Percentiles rank a stretch among this genome's conserved stretches.
Evolutionary conservation across 1,140 invertebrate genomes (phyloP).

Genomic region (Gerris buenoi): DNA sequence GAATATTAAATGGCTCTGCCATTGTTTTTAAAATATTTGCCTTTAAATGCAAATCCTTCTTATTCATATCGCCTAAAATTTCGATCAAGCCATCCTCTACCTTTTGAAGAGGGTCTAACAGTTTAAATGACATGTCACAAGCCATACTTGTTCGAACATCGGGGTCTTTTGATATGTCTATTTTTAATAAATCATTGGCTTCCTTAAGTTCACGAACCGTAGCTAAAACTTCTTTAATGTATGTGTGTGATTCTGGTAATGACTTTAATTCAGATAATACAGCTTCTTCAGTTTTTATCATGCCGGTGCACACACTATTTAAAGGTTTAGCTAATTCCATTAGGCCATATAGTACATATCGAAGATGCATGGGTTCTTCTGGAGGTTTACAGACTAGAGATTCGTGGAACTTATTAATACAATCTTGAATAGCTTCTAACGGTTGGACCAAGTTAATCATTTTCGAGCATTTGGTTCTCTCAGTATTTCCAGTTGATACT

Average conservation of each 20-base stretch:
- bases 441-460: conserved; percentile 13
- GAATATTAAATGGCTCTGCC: conserved; percentile 19
- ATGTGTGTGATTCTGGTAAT: conserved; percentile 16
- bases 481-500: conserved; percentile 2
- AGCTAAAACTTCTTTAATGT: conserved; percentile 17
- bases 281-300: conserved; percentile 20
- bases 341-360: conserved; percentile 19
- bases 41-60: conserved; percentile 17
- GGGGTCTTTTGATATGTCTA: background rate
- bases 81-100: conserved; percentile 18
- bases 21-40: conserved; percentile 20
- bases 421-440: conserved; percentile 18
- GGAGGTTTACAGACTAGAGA: conserved; percentile 19
- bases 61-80: conserved; percentile 17
- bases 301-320: conserved; percentile 16
- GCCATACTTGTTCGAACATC: conserved; percentile 6
- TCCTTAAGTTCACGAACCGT: conserved; percentile 18
- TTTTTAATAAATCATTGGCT: conserved; percentile 8
- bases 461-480: background rate
- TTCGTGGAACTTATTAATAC: conserved; percentile 20
- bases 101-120: conserved; percentile 16
- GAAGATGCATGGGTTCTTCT: conserved; percentile 20
- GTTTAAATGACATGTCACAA: conserved; percentile 6
- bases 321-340: conserved; percentile 21
- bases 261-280: conserved; percentile 12